These are phyloP conservation scores for Conchocele bisecta DNA, from an alignment of 2,888 invertebrate genomes.

Conservation along the genomic window DNA sequence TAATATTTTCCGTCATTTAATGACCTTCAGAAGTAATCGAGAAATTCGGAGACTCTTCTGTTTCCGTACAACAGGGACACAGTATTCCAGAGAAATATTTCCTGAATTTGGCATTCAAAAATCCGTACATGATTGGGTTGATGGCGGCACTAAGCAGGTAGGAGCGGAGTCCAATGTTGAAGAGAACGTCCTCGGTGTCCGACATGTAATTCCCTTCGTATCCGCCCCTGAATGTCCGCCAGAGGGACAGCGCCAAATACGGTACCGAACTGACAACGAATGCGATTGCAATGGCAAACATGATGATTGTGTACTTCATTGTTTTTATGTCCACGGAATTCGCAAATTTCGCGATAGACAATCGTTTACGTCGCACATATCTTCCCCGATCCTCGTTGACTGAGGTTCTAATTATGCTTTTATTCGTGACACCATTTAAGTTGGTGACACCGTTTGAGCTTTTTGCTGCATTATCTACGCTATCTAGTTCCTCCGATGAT, in stretches of 20 bases:
- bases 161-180: slow-evolving; percentile 41
- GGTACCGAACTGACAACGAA: slow-evolving; percentile 51
- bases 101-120: slow-evolving; percentile 46
- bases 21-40: background rate
- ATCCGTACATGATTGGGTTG: slow-evolving; percentile 51
- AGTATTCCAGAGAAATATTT: slow-evolving; percentile 12
- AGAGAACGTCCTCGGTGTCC: slow-evolving; percentile 18
- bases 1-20: background rate
- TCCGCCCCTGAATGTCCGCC: slow-evolving; percentile 29
- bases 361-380: too few species aligned
- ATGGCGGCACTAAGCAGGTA: slow-evolving; percentile 41
- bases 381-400: too few species aligned
- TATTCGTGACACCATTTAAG: too few species aligned
- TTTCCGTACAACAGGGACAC: slow-evolving; percentile 1
- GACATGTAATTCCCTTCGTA: slow-evolving; percentile 33
- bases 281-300: slow-evolving; percentile 43
- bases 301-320: slow-evolving; percentile 58
- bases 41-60: background rate
- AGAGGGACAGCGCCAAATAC: slow-evolving; percentile 33
- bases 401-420: too few species aligned
- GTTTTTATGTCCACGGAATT: slow-evolving; percentile 42
- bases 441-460: too few species aligned
- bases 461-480: too few species aligned
- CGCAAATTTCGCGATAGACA: too few species aligned
- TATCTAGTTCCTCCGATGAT: too few species aligned